Evolutionary conservation across 2,797 vertebrate genomes (phyloP), one percentile per base, ranked within the genome.

Genomic region (Gouania willdenowi): DNA sequence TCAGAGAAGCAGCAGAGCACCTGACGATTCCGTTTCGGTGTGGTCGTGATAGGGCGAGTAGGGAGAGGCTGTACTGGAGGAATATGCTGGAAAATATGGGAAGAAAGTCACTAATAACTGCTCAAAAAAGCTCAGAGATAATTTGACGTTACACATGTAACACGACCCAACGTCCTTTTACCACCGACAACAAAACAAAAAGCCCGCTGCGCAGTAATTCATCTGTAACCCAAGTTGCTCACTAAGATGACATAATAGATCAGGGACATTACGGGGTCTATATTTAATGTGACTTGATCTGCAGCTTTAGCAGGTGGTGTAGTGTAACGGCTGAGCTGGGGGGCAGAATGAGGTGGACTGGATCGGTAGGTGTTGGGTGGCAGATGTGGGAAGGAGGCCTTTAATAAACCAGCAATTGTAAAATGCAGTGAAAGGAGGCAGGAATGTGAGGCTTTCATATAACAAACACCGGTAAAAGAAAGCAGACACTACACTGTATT

Each of bases 1-100:
- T 71, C 89, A 81, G 85, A 93, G 72, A 79, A 98, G 89, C 71
- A 98, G 85, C 9, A 95, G 95, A 4, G 91, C 89, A 2, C 93
- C 96, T 0, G 96, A 97, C 0, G 92, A 98, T 73, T 97, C 88
- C 3, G 88, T 92, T 74, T 93, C 93, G 0, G 90, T 92, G 75
- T 92, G 89, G 5, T 91, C 91, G 55, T 89, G 89, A 68, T 91
- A 93, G 3, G 89, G 85, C 1, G 90, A 91, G 67, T 88, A 91
- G 56, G 82, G 89, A 2, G 83, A 63, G 24, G 87, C 74, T 20
- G 83, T 88, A 66, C 88, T 88, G 87, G 85, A 85, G 50, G 76
- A 83, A 59, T 75, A 71, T 8, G 50, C 88, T 88, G 66, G 3
- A 5, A 13, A 38, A 31, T n/a, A n/a, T n/a, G 15, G 39, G 35